These are phyloP conservation scores for Netelia fuscicornis DNA, from an alignment of 2,888 invertebrate species.

Conservation along the genomic window DNA sequence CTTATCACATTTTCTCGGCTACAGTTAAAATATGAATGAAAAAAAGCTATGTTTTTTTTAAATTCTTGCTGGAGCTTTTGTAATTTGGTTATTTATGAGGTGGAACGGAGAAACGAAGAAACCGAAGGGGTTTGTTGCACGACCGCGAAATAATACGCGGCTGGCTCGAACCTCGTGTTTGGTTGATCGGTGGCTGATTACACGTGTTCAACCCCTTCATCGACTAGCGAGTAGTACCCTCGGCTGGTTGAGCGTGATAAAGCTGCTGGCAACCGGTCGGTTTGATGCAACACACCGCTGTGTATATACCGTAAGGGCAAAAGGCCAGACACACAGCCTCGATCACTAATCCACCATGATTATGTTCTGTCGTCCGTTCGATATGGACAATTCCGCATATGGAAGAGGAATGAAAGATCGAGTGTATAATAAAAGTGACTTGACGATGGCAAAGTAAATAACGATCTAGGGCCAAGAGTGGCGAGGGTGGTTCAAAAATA, in stretches of 20 bases:
- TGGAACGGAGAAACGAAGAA: conserved; percentile 9
- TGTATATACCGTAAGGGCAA: conserved; percentile 77
- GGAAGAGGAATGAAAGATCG: background rate
- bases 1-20: background rate
- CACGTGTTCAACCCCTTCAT: conserved; percentile 80
- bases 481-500: too few species aligned
- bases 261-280: conserved; percentile 75
- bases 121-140: conserved; percentile 49
- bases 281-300: conserved; percentile 44
- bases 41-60: too few species aligned
- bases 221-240: conserved; percentile 64
- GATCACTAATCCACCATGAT: conserved; percentile 83
- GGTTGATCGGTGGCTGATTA: conserved; percentile 84
- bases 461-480: too few species aligned
- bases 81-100: conserved; percentile 33
- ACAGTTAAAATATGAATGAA: background rate
- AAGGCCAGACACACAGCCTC: conserved; percentile 83
- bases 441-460: too few species aligned
- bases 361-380: conserved; percentile 78
- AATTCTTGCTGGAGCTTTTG: background rate
- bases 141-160: conserved; percentile 81
- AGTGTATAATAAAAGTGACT: too few species aligned
- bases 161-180: conserved; percentile 79
- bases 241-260: conserved; percentile 80
- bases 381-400: conserved; percentile 80